Evolutionary conservation across 2,797 vertebrate genomes (phyloP).

Genomic region (Emys orbicularis): DNA sequence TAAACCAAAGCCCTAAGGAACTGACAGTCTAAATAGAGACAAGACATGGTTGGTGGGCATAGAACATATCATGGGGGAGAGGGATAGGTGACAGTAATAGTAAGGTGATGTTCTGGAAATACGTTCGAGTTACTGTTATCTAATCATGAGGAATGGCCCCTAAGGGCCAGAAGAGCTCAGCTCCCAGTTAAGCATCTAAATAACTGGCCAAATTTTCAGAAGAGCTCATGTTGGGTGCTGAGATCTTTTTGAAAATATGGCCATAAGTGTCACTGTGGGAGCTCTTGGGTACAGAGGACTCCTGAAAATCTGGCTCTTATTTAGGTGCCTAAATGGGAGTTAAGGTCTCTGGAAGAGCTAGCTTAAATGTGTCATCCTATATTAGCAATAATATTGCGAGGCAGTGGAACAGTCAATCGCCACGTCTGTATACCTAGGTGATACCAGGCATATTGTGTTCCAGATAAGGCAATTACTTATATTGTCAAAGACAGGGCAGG

Average conservation of each 20-base stretch:
- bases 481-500: no score
- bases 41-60: neutral
- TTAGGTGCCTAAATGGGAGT: neutral
- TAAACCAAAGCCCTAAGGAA: neutral
- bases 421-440: neutral
- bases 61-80: no score
- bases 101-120: neutral
- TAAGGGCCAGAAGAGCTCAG: neutral
- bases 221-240: neutral
- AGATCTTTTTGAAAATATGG: constrained; percentile 19
- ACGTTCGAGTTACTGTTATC: accelerated
- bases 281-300: neutral
- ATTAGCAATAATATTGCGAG: neutral
- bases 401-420: neutral
- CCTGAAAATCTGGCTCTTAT: neutral
- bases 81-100: neutral
- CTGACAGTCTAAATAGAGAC: neutral
- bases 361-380: neutral
- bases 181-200: constrained; percentile 7
- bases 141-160: neutral
- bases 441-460: neutral
- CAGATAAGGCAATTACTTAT: neutral
- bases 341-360: neutral
- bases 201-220: constrained; percentile 6
- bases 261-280: neutral